phyloP scores from a whole-genome alignment of 2,113 vertebrate species.

The Cromileptes altivelis region DNA sequence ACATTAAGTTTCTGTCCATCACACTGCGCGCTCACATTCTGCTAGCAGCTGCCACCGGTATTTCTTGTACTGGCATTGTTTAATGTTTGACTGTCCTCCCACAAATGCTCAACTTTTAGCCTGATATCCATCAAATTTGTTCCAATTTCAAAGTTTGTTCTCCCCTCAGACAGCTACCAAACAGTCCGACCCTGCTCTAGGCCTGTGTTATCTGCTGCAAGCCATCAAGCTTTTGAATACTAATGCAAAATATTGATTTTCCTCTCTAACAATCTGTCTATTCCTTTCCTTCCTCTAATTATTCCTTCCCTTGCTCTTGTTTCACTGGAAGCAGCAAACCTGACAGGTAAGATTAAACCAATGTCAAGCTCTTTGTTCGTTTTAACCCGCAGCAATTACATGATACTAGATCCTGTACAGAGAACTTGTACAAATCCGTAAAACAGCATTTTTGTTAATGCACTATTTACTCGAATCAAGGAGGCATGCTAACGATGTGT shows the following conservation, averaged over 20 bases:
- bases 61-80: slow-evolving; percentile 8
- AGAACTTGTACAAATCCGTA: slow-evolving; percentile 41
- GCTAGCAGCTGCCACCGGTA: slow-evolving; percentile 13
- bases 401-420: slow-evolving; percentile 10
- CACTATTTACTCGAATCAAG: slow-evolving; percentile 42
- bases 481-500: slow-evolving; percentile 48
- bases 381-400: slow-evolving; percentile 71
- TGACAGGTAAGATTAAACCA: slow-evolving; percentile 92
- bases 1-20: background rate
- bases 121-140: slow-evolving; percentile 50
- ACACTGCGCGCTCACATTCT: background rate
- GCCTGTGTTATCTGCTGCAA: slow-evolving; percentile 68
- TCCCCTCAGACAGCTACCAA: slow-evolving; percentile 54
- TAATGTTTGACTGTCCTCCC: slow-evolving; percentile 9
- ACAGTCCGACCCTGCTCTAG: slow-evolving; percentile 47
- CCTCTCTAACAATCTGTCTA: slow-evolving; percentile 73
- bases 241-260: slow-evolving; percentile 84
- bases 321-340: slow-evolving; percentile 93
- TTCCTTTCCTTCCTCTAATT: slow-evolving; percentile 74
- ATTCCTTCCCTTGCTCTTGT: slow-evolving; percentile 67
- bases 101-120: slow-evolving; percentile 23
- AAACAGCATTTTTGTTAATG: slow-evolving; percentile 46
- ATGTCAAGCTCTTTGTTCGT: slow-evolving; percentile 66
- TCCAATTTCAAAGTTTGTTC: slow-evolving; percentile 52
- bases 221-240: slow-evolving; percentile 82